Evolutionary conservation across 23 tunicate genomes (phyloP).

Genomic region (Styela clava): DNA sequence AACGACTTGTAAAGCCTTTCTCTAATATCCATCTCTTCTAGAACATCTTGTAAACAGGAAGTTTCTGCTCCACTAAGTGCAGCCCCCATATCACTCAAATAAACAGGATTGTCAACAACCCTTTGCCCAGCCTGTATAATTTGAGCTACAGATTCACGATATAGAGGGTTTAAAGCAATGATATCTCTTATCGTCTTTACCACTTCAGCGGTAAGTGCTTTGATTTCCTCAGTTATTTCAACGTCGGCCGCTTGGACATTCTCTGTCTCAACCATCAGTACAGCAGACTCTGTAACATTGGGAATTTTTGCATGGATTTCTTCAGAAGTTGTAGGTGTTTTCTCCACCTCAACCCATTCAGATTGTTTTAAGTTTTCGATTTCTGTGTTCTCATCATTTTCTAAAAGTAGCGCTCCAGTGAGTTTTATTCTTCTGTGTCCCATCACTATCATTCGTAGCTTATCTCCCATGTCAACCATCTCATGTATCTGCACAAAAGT

Average conservation of each 20-base stretch:
- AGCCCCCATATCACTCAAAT: conserved; percentile 94
- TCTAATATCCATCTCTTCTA: conserved; percentile 82
- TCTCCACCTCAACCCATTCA: conserved; percentile 1
- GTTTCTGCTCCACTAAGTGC: conserved; percentile 95
- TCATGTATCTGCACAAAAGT: conserved; percentile 97
- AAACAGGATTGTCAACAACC: conserved; percentile 93
- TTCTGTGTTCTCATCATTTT: conserved; percentile 7
- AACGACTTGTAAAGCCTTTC: conserved; percentile 80
- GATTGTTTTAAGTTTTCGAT: conserved; percentile 1
- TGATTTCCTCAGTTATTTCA: conserved; percentile 58
- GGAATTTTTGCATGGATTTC: background rate
- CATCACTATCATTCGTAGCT: conserved; percentile 94
- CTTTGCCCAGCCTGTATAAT: conserved; percentile 94
- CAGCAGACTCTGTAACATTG: background rate
- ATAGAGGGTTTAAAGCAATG: conserved; percentile 84
- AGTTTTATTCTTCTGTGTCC: conserved; percentile 68
- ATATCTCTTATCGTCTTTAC: conserved; percentile 85
- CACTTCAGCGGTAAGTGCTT: conserved; percentile 96
- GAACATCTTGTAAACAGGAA: conserved; percentile 62
- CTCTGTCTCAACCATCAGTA: conserved; percentile 73
- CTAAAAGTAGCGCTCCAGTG: background rate
- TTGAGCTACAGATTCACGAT: conserved; percentile 98
- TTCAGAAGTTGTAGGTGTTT: background rate
- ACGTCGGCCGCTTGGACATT: conserved; percentile 49
- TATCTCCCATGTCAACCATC: conserved; percentile 88